These are phyloP conservation scores for Remorina albescens DNA, from an alignment of 2,797 vertebrate species.

Conservation along the genomic window DNA sequence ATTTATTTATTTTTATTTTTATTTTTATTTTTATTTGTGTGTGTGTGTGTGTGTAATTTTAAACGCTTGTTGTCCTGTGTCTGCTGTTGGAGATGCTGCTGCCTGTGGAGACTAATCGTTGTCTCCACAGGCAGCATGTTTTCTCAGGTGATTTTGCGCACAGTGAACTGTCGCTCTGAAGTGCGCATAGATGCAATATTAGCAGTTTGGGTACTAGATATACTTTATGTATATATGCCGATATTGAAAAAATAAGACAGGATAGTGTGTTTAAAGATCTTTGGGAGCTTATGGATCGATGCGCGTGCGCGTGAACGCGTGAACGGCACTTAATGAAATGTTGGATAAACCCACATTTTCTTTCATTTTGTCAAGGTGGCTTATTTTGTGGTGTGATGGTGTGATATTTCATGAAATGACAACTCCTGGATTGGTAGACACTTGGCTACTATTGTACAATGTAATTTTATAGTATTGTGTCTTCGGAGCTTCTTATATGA, in stretches of 20 bases:
- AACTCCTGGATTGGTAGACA: not conserved
- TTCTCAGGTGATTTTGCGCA: slow-evolving; percentile 47
- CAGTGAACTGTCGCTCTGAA: slow-evolving; percentile 46
- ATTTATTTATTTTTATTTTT: no score
- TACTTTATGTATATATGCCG: no score
- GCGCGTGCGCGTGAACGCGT: not conserved
- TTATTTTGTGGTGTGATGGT: not conserved
- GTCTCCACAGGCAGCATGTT: slow-evolving; percentile 7
- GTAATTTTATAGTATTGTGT: slow-evolving; percentile 9
- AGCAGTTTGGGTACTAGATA: slow-evolving; percentile 11
- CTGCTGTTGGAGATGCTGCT: not conserved
- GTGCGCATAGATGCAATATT: slow-evolving; percentile 9
- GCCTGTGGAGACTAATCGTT: no score
- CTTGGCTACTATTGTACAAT: not conserved
- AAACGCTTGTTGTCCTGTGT: not conserved
- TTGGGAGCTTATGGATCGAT: not conserved
- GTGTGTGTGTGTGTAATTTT: not conserved
- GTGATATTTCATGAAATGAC: not conserved
- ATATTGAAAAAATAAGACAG: not conserved
- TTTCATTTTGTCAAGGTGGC: not conserved
- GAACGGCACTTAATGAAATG: not conserved
- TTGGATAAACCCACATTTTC: not conserved
- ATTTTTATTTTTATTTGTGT: no score
- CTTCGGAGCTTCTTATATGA: not conserved
- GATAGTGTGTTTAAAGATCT: not conserved